Percentiles rank a stretch among this genome's conserved stretches.
Conservation (phyloP, 2,888 invertebrate genomes). For the Cheilosia urbana region DNA sequence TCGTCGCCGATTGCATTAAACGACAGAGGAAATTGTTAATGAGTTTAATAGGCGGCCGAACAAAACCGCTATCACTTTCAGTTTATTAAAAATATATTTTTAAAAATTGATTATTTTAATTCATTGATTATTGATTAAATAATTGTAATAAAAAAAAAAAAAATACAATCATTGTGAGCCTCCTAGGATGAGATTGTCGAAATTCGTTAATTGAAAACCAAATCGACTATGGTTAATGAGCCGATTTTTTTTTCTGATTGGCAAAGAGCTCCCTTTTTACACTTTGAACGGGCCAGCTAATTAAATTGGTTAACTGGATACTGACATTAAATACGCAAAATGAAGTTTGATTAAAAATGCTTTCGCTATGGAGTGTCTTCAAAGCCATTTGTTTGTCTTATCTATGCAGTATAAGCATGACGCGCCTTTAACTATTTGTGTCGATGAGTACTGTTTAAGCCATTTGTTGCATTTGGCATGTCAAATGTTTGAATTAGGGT, state of each 20-base stretch:
- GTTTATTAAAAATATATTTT: constrained; percentile 51
- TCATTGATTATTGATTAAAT: constrained; percentile 68
- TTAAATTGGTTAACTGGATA: constrained; percentile 45
- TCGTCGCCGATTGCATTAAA: constrained; percentile 50
- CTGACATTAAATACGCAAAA: neutral
- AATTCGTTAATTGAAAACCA: constrained; percentile 69
- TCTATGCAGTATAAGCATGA: no score
- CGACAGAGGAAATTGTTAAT: constrained; percentile 57
- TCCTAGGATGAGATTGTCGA: constrained; percentile 49
- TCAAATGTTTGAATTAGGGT: no score
- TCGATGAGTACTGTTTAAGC: no score
- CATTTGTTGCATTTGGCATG: no score
- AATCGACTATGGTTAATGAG: constrained; percentile 64
- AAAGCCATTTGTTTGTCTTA: no score
- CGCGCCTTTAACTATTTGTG: no score
- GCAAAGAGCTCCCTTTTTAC: constrained; percentile 29
- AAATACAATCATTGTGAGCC: constrained; percentile 33
- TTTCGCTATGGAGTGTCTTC: neutral
- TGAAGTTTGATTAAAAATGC: neutral
- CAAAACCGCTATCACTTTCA: constrained; percentile 58
- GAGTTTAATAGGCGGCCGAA: constrained; percentile 37
- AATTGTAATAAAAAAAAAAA: constrained; percentile 21
- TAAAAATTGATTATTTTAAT: constrained; percentile 65
- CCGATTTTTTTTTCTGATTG: constrained; percentile 61
- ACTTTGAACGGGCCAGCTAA: constrained; percentile 29